Evolutionary conservation across 2,888 invertebrate genomes (phyloP).

Genomic region (Ectemnius cavifrons): DNA sequence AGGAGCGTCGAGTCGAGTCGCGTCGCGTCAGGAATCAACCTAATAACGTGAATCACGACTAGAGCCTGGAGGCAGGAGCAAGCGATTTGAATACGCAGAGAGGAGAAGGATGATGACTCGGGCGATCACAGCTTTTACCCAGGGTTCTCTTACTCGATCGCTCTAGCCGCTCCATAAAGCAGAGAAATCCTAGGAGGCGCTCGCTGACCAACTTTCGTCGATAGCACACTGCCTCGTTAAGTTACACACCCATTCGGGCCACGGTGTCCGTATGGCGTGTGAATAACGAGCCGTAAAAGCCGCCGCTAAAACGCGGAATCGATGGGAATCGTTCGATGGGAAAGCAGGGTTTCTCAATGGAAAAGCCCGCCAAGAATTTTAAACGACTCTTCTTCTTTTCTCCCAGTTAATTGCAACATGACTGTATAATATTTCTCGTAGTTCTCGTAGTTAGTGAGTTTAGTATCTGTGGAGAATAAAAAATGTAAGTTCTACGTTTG

Average conservation of each 20-base stretch:
- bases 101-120: neutral
- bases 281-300: too few relatives aligned
- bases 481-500: too few relatives aligned
- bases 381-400: too few relatives aligned
- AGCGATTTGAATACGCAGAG: neutral
- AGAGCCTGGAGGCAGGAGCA: neutral
- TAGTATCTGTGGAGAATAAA: too few relatives aligned
- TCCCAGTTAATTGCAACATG: too few relatives aligned
- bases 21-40: neutral
- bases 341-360: too few relatives aligned
- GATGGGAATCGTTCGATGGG: too few relatives aligned
- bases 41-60: neutral
- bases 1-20: neutral
- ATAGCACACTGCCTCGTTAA: neutral
- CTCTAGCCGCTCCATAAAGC: conserved; percentile 43
- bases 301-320: too few relatives aligned
- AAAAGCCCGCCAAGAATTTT: too few relatives aligned
- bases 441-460: too few relatives aligned
- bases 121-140: conserved; percentile 31
- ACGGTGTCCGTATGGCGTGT: too few relatives aligned
- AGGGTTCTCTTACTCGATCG: conserved; percentile 25
- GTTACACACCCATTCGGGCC: conserved; percentile 4
- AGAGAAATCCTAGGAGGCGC: conserved; percentile 42
- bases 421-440: too few relatives aligned
- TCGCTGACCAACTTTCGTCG: conserved; percentile 49